Evolutionary conservation across 2,113 vertebrate genomes (phyloP).

Genomic region (Sinocyclocheilus anshuiensis): DNA sequence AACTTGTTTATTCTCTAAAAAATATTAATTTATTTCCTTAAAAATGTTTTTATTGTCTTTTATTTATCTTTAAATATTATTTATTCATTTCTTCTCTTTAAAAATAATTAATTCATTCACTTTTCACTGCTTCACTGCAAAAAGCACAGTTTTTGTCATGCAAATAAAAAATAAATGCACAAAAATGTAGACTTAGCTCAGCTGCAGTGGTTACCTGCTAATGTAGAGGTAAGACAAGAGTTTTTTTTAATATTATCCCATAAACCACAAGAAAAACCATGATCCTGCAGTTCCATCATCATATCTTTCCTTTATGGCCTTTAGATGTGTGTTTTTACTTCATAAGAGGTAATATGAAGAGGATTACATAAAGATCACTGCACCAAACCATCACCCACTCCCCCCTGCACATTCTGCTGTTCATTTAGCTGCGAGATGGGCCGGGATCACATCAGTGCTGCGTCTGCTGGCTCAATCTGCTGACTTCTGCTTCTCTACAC

Average conservation of each 20-base stretch:
- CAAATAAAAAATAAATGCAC: not conserved
- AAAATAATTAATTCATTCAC: too few species aligned
- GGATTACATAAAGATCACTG: conserved; percentile 33
- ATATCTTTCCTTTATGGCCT: conserved; percentile 8
- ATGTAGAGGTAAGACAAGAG: not conserved
- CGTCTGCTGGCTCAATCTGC: conserved; percentile 46
- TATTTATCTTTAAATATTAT: too few species aligned
- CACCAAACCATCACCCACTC: not conserved
- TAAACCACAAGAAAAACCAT: conserved; percentile 20
- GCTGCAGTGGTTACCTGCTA: not conserved
- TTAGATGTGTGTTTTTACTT: conserved; percentile 39
- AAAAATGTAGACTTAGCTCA: not conserved
- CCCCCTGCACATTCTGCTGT: not conserved
- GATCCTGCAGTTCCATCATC: conserved; percentile 43
- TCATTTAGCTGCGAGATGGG: not conserved
- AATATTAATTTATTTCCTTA: too few species aligned
- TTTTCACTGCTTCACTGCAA: not conserved
- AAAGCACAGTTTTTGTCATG: not conserved
- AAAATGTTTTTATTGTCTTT: too few species aligned
- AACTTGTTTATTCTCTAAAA: too few species aligned
- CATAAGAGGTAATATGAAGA: conserved; percentile 38
- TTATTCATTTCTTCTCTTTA: not conserved
- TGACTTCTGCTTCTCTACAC: conserved; percentile 49
- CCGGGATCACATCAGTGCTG: conserved; percentile 34
- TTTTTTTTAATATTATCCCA: not conserved